A percentile compares a stretch with the other conserved stretches of the same genome.
Conservation (phyloP, 2,113 vertebrate genomes). For the Motacilla tschutschensis region DNA sequence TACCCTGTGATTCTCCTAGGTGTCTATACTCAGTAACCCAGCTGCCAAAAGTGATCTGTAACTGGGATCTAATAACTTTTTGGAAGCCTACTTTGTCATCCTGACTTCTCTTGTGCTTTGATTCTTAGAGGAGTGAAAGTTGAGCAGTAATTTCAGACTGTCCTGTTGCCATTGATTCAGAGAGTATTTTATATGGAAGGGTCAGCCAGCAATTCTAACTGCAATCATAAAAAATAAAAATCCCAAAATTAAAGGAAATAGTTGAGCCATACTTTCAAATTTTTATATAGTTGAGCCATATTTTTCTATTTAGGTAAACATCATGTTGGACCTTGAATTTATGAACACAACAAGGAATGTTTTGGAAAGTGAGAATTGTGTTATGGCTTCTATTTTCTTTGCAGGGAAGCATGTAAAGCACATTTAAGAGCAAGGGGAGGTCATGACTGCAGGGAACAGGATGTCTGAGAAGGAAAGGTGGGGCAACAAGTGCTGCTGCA, state of each 20-base stretch:
- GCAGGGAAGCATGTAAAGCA: background rate
- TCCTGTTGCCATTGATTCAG: background rate
- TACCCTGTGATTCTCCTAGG: background rate
- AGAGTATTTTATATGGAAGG: background rate
- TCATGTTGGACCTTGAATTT: background rate
- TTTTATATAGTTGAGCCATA: background rate
- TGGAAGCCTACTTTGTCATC: background rate
- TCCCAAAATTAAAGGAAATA: background rate
- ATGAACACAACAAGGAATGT: background rate
- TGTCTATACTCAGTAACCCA: background rate
- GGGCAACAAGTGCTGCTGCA: background rate
- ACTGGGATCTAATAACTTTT: background rate
- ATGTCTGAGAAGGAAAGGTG: background rate
- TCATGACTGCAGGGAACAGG: background rate
- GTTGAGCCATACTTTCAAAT: background rate
- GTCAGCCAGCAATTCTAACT: background rate
- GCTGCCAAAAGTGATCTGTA: background rate
- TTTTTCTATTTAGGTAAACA: background rate
- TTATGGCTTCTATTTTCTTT: constrained; percentile 15
- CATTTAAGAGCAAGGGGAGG: background rate
- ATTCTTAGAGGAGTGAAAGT: background rate
- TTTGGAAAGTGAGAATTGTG: constrained; percentile 21
- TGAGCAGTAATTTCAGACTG: background rate
- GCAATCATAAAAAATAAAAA: background rate
- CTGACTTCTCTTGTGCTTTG: accelerated